A percentile compares a stretch with the other conserved stretches of the same genome.
Conservation (phyloP, 2,888 invertebrate species). For the Apotomis turbidana region DNA sequence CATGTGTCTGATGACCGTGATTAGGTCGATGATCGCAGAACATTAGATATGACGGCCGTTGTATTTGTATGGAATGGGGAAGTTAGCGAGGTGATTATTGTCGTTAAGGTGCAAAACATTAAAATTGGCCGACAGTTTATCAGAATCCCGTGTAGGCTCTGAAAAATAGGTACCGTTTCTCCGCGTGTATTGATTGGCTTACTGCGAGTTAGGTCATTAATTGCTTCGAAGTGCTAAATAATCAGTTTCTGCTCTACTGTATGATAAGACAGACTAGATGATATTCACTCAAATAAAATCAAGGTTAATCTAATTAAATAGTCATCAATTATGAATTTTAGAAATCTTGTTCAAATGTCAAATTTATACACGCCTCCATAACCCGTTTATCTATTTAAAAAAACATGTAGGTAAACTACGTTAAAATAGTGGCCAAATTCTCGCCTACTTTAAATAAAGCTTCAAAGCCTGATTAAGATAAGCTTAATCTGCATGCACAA, state of each 20-base stretch:
- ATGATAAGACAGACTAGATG: no score
- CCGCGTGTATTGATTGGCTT: no score
- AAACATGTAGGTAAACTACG: conserved; percentile 3
- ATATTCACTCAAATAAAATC: no score
- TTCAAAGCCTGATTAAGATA: conserved; percentile 31
- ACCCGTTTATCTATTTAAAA: conserved; percentile 22
- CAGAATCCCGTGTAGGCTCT: no score
- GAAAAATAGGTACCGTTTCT: no score
- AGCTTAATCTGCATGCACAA: conserved; percentile 38
- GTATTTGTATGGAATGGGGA: conserved; percentile 10
- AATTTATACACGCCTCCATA: background rate
- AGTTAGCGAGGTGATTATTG: conserved; percentile 8
- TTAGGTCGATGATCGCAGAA: conserved; percentile 20
- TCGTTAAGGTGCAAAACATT: conserved; percentile 3
- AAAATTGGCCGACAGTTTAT: conserved; percentile 1
- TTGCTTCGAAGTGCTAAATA: no score
- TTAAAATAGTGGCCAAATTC: conserved; percentile 15
- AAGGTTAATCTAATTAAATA: background rate
- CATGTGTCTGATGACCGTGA: conserved; percentile 8
- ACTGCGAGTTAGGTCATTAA: no score
- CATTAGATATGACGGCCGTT: conserved; percentile 7
- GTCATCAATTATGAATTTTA: background rate
- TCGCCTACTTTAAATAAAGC: conserved; percentile 21
- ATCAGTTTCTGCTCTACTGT: no score
- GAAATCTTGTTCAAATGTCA: background rate